Percentiles rank a stretch among this genome's conserved stretches.
phyloP scores from a whole-genome alignment of 92 coral and sea anemone genomes.

The Parazoanthus darwini region DNA sequence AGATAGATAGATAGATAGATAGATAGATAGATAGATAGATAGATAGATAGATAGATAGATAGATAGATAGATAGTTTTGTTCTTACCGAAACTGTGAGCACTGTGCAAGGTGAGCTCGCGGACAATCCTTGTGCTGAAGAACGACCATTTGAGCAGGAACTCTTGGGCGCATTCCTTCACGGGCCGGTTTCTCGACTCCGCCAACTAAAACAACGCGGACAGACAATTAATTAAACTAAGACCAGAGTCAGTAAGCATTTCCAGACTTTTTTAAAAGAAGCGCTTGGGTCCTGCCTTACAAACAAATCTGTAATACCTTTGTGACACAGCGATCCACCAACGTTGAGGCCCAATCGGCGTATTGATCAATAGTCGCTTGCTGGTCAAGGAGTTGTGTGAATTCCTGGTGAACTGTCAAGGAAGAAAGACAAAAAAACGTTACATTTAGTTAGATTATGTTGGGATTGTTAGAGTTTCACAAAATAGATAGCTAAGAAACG shows the following conservation, averaged over 20 bases:
- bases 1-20: too few relatives aligned
- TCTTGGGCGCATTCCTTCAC: constrained; percentile 84
- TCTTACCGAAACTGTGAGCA: constrained; percentile 98
- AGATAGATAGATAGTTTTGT: too few relatives aligned
- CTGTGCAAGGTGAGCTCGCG: constrained; percentile 95
- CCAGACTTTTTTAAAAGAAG: too few relatives aligned
- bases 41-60: too few relatives aligned
- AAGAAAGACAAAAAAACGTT: not conserved
- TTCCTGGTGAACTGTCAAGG: constrained; percentile 76
- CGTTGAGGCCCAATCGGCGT: constrained; percentile 97
- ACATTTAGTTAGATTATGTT: not conserved
- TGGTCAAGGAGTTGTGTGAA: constrained; percentile 96
- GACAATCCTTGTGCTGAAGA: constrained; percentile 92
- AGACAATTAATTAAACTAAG: too few relatives aligned
- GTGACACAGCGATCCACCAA: constrained; percentile 88
- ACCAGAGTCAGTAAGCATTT: too few relatives aligned
- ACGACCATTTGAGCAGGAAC: constrained; percentile 96
- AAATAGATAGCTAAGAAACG: too few relatives aligned
- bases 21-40: too few relatives aligned
- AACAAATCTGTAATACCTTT: constrained; percentile 55
- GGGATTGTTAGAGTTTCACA: too few relatives aligned
- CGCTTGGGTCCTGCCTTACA: not conserved
- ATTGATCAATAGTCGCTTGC: constrained; percentile 97
- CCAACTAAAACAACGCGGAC: constrained; percentile 53
- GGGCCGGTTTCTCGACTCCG: constrained; percentile 63